Evolutionary conservation across 2,113 vertebrate genomes (phyloP), one percentile per base, ranked within the genome.

Genomic region (Tragelaphus buxtoni): DNA sequence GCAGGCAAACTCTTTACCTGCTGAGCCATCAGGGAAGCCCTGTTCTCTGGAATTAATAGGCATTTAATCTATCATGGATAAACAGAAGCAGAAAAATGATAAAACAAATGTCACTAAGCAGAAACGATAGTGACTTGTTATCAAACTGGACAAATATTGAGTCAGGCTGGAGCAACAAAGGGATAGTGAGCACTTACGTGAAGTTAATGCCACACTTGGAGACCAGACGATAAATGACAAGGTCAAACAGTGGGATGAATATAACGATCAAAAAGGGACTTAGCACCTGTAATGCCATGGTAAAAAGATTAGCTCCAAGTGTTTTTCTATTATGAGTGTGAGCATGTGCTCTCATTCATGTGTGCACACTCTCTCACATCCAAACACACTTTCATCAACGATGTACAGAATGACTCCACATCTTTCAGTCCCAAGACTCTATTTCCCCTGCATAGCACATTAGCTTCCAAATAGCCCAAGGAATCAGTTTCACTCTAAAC

Each of bases 211-310:
- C 99, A 98, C 99, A 99, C 91, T 99, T 98, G 96, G 97, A 97
- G 56, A 99, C 81, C 60, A 99, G 99, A 4, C 99, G 99, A 97
- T 99, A 99, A 88, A 99, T 97, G 53, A 99, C 98, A 98, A 99
- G 98, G 98, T 99, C 99, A 98, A 99, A 99, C 97, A 99, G 83
- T 13, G 99, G 99, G 92, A 99, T 99, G 92, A 99, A 99, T 96
- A 99, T 49, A 94, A 99, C 99, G 97, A 99, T 99, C 98, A 99
- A 98, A 98, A 99, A 98, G 92, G 99, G 99, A 84, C 99, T 99
- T 98, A 99, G 97, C 24, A 99, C 99, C 99, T 99, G 98, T 79
- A 99, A 98, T 72, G 96, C 49, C 98, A 98, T 58, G 92, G 95
- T 76, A 98, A 91, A 96, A 97, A 63, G 65, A 79, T 95, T 63